A percentile compares a stretch with the other conserved stretches of the same genome.
phyloP scores from a whole-genome alignment of 2,113 vertebrate genomes.

The Tonatia bakeri region DNA sequence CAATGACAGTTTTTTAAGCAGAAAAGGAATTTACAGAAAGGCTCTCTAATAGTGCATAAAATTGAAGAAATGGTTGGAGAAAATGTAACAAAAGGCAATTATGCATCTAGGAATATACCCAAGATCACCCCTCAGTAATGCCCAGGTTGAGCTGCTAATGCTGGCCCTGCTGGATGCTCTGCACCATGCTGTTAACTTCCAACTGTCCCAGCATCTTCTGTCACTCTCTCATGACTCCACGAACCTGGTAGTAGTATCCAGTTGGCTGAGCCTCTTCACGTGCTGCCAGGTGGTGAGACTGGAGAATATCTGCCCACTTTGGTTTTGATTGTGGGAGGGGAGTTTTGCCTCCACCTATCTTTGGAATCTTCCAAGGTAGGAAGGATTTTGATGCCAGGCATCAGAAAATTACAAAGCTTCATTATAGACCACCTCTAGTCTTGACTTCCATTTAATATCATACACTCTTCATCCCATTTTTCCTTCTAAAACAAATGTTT shows the following conservation, averaged over 20 bases:
- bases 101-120: not conserved
- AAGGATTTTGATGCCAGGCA: not conserved
- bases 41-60: not conserved
- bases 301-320: not conserved
- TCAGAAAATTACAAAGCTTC: not conserved
- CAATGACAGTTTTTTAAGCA: not conserved
- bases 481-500: not conserved
- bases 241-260: not conserved
- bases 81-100: not conserved
- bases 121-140: not conserved
- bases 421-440: not conserved
- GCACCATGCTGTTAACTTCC: not conserved
- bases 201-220: not conserved
- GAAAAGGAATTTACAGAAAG: not conserved
- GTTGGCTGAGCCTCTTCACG: not conserved
- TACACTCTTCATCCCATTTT: not conserved
- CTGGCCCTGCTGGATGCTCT: not conserved
- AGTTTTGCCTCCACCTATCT: not conserved
- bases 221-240: not conserved
- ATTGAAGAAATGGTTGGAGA: not conserved
- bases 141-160: not conserved
- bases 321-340: not conserved
- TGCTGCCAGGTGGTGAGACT: not conserved
- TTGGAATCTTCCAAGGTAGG: not conserved
- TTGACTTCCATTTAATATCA: not conserved